These are phyloP conservation scores for Scortum barcoo DNA, from an alignment of 2,113 vertebrate genomes.

Conservation along the genomic window DNA sequence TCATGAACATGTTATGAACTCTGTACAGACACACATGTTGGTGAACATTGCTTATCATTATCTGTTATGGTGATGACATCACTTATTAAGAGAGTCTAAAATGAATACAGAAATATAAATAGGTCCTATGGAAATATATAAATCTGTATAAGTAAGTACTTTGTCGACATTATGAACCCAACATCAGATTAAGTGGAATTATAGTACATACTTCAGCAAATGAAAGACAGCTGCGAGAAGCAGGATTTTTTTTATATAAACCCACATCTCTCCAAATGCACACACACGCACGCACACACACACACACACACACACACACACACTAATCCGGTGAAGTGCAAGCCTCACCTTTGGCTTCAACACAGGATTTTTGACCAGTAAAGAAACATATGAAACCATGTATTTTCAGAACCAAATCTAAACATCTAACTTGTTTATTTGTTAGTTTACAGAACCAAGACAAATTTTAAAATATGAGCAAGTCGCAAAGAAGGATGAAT, in stretches of 20 bases:
- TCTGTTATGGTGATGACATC: slow-evolving; percentile 66
- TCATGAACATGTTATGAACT: slow-evolving; percentile 67
- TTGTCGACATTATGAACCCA: slow-evolving; percentile 64
- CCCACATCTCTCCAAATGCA: slow-evolving; percentile 44
- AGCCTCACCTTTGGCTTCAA: slow-evolving; percentile 50
- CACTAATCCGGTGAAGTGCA: slow-evolving; percentile 45
- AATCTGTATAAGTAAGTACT: slow-evolving; percentile 69
- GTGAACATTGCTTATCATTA: slow-evolving; percentile 76
- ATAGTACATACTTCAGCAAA: slow-evolving; percentile 69
- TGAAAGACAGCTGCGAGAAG: slow-evolving; percentile 61
- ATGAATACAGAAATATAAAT: slow-evolving; percentile 82
- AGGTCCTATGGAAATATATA: slow-evolving; percentile 80
- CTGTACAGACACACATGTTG: slow-evolving; percentile 74
- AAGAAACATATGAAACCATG: neutral
- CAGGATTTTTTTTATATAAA: slow-evolving; percentile 57
- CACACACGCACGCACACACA: too few species aligned
- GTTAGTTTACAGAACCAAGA: slow-evolving; percentile 18
- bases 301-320: slow-evolving; percentile 2
- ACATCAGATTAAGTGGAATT: slow-evolving; percentile 72
- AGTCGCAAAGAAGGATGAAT: neutral
- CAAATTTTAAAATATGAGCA: neutral
- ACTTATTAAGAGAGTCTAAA: slow-evolving; percentile 74
- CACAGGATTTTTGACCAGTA: slow-evolving; percentile 32
- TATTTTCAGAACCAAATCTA: slow-evolving; percentile 36
- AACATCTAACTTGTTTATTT: slow-evolving; percentile 16